phyloP scores from a whole-genome alignment of 2,797 vertebrate genomes.

The Trachops cirrhosus region DNA sequence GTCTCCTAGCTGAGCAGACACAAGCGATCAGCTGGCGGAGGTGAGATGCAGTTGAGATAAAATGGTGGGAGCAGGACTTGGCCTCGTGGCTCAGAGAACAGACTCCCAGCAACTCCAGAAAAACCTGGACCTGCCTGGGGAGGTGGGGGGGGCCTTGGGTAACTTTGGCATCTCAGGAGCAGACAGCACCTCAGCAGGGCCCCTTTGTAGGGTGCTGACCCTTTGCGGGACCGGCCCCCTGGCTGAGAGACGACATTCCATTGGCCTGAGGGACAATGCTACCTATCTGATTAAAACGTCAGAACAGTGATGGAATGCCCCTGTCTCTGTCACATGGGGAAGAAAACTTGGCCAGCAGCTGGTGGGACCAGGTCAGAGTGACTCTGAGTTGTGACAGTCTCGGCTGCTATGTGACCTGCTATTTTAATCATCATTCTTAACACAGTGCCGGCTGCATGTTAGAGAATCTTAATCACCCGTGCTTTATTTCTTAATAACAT shows the following conservation, averaged over 20 bases:
- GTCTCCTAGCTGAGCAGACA: not conserved
- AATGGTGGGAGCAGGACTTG: not conserved
- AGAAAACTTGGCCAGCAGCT: not conserved
- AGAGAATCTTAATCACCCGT: not conserved
- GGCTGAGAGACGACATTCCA: not conserved
- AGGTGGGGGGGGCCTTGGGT: not conserved
- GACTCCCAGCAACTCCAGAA: not conserved
- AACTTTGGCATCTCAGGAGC: not conserved
- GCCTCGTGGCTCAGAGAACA: not conserved
- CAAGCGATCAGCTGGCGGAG: not conserved
- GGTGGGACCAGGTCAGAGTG: not conserved
- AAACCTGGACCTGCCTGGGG: not conserved
- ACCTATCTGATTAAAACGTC: not conserved
- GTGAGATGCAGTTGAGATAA: not conserved
- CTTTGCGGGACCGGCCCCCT: not conserved
- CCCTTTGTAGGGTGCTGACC: not conserved
- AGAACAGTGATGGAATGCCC: not conserved
- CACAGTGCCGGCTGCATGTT: not conserved
- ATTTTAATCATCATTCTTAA: not conserved
- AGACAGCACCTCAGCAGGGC: not conserved
- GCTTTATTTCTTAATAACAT: not conserved
- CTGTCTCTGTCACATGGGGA: not conserved
- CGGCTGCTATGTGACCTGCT: not conserved
- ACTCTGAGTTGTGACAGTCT: not conserved
- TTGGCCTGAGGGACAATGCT: not conserved